Conservation (phyloP, 2,113 vertebrate genomes). For the Notarius lentiginosus region DNA sequence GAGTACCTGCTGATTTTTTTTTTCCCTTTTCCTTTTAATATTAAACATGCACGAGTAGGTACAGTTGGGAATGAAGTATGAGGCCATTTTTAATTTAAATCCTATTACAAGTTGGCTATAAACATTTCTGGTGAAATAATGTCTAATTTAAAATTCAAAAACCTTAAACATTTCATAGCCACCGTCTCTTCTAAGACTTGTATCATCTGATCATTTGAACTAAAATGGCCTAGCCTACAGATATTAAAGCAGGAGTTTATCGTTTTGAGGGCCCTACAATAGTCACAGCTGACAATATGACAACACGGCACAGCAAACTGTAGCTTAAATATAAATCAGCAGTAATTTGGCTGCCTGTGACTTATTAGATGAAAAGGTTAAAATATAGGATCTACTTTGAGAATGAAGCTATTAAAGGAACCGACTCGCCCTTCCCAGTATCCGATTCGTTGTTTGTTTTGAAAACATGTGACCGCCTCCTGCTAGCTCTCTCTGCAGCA, state of each 20-base stretch:
- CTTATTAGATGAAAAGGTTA: background rate
- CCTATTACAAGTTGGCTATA: background rate
- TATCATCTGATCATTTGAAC: background rate
- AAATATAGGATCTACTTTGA: background rate
- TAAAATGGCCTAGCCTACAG: background rate
- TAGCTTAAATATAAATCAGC: background rate
- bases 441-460: too few relatives aligned
- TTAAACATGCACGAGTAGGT: too few relatives aligned
- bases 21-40: too few relatives aligned
- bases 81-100: background rate
- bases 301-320: background rate
- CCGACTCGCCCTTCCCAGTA: too few relatives aligned
- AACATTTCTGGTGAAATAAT: background rate
- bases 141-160: background rate
- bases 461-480: too few relatives aligned
- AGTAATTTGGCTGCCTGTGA: background rate
- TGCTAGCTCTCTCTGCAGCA: too few relatives aligned
- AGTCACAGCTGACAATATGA: background rate
- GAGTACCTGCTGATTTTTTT: too few relatives aligned
- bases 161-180: background rate
- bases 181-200: background rate
- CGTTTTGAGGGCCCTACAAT: background rate
- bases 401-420: background rate
- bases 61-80: too few relatives aligned
- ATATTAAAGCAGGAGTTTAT: background rate